Base-by-base conservation (phyloP, 1,140 invertebrate species). In the Caenorhabditis briggsae region DNA sequence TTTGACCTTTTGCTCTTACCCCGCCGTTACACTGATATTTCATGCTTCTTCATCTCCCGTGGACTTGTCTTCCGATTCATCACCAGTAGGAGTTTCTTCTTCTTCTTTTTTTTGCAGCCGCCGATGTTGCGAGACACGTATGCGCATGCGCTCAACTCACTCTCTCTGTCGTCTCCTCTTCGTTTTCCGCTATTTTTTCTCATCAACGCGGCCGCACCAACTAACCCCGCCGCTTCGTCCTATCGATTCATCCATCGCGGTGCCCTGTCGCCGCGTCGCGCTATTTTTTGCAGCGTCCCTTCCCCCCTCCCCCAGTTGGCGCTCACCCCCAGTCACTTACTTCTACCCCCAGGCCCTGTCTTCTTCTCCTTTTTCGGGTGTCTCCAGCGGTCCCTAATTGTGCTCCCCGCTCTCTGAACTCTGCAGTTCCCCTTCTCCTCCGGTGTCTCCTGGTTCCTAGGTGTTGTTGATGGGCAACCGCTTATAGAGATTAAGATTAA, bases 231-330 rank as follows among this genome's bases (percentile, higher is more conserved):
- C 70, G 70, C 70, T 78, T 78, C 70, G 70, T 78, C 70, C 70
- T 78, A 78, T 78, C 46, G 70, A 78, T 78, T 78, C 70, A 78
- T 78, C 70, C 18, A 50, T 78, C 70, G 65, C 41, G 65, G 65
- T 74, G 65, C 65, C 70, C 70, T 50, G 70, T 50, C 70, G 43
- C 16, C 46, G 70, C 70, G 46, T 46, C 70, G 20, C 64, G 33
- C 46, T 6, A 14, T 43, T 78, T 78, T 78, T 78, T 78, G 70
- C 33, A 50, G 12, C 46, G 70, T 50, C 33, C 33, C 46, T 65
- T 65, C 50, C 50, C 16, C 33, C 11, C 61, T 25, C 61, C 33
- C 25, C 23, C 23, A n/a, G 18, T 59, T 14, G 20, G 61, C 61
- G 23, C 70, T 43, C 70, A 20, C 70, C 46, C 70, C 70, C 46